A percentile compares a stretch with the other conserved stretches of the same genome.
Conservation (phyloP, 2,888 invertebrate species). For the Apodemia mormo region DNA sequence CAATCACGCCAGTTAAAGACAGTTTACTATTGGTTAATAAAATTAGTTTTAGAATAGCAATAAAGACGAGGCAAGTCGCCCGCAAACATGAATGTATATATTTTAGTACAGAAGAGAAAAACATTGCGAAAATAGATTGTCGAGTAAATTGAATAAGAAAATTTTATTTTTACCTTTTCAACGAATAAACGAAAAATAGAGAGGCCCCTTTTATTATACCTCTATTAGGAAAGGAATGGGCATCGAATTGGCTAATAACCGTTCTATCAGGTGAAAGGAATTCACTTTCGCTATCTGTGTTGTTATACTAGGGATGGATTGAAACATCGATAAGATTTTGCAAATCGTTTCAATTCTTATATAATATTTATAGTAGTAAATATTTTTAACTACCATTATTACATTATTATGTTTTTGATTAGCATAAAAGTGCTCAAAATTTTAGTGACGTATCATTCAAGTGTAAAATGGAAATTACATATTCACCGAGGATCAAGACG, state of each 20-base stretch:
- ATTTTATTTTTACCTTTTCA: constrained; percentile 65
- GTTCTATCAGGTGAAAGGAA: constrained; percentile 81
- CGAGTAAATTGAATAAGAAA: constrained; percentile 71
- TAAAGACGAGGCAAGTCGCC: too few relatives aligned
- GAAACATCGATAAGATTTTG: constrained; percentile 24
- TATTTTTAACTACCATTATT: too few relatives aligned
- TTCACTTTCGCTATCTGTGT: constrained; percentile 65
- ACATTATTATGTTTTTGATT: too few relatives aligned
- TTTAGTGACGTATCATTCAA: too few relatives aligned
- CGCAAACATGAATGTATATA: background rate
- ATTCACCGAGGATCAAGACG: too few relatives aligned
- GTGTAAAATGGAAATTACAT: too few relatives aligned
- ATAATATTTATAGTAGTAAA: background rate
- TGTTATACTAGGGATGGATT: constrained; percentile 47
- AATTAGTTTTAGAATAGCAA: too few relatives aligned
- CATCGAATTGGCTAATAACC: constrained; percentile 80
- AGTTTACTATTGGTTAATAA: too few relatives aligned
- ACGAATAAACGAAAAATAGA: constrained; percentile 68
- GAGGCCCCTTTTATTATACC: constrained; percentile 75
- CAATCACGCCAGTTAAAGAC: too few relatives aligned
- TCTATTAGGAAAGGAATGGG: constrained; percentile 79
- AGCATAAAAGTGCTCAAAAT: too few relatives aligned
- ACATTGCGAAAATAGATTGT: constrained; percentile 38
- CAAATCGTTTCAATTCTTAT: background rate
- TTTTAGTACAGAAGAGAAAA: constrained; percentile 36